These are phyloP conservation scores for Drosophila orosa DNA, from an alignment of 1,140 invertebrate species.

Conservation along the genomic window DNA sequence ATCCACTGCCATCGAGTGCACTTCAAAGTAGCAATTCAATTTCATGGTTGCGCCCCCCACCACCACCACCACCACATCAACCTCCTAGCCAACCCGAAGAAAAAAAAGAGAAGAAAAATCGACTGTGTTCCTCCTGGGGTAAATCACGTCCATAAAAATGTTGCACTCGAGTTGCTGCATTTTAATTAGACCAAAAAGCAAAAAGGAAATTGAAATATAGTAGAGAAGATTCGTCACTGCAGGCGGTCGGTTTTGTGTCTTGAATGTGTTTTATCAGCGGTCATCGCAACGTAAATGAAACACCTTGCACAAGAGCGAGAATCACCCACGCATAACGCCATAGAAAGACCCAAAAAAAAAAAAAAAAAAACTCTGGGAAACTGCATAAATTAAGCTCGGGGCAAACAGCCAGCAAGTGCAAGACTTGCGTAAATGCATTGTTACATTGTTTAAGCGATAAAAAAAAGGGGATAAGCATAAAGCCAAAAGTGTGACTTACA, in stretches of 20 bases:
- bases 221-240: constrained; percentile 10
- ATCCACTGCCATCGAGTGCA: constrained; percentile 71
- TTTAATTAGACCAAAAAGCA: constrained; percentile 56
- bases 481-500: constrained; percentile 66
- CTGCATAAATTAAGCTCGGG: constrained; percentile 64
- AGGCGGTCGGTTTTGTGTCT: constrained; percentile 21
- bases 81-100: background rate
- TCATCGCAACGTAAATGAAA: constrained; percentile 47
- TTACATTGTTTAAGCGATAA: constrained; percentile 31
- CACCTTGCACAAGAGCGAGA: constrained; percentile 46
- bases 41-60: constrained; percentile 66
- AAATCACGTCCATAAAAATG: constrained; percentile 69
- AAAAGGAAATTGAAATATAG: background rate
- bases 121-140: constrained; percentile 35
- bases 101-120: constrained; percentile 11
- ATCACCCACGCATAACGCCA: constrained; percentile 64
- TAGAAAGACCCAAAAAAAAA: constrained; percentile 8
- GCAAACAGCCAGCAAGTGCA: constrained; percentile 18
- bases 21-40: constrained; percentile 82
- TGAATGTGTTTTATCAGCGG: constrained; percentile 49
- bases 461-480: background rate
- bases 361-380: constrained; percentile 59
- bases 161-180: constrained; percentile 68
- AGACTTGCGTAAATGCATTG: constrained; percentile 46
- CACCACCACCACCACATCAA: background rate